phyloP scores from a whole-genome alignment of 2,888 invertebrate genomes.

The Hydrotaea diabolus region DNA sequence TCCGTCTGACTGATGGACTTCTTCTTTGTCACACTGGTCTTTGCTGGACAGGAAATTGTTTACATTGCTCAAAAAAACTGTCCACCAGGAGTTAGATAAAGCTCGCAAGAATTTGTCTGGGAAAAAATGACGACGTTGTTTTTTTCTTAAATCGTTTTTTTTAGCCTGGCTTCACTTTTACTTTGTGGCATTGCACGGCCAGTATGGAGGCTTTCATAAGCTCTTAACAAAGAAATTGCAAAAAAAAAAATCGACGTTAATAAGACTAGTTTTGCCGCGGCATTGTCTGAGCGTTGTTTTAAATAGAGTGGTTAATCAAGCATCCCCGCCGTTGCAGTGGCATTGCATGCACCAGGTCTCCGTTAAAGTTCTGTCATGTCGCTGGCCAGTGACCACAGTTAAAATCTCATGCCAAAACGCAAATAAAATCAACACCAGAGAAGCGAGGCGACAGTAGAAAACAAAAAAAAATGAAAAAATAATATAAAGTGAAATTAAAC shows the following conservation, averaged over 20 bases:
- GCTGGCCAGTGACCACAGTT: not conserved
- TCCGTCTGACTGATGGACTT: too few species aligned
- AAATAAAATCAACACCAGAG: not conserved
- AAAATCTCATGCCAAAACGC: constrained; percentile 9
- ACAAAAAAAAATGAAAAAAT: not conserved
- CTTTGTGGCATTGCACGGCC: constrained; percentile 21
- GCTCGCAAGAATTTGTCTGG: constrained; percentile 60
- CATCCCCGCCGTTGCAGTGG: not conserved
- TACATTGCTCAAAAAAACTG: constrained; percentile 54
- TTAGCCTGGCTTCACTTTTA: constrained; percentile 38
- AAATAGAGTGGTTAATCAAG: not conserved
- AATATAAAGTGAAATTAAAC: constrained; percentile 61
- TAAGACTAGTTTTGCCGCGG: constrained; percentile 30
- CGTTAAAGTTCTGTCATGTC: not conserved
- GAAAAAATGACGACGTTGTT: constrained; percentile 34
- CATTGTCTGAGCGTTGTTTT: constrained; percentile 10
- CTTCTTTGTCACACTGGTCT: too few species aligned
- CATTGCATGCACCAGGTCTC: too few species aligned
- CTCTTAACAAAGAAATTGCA: not conserved
- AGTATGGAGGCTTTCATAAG: constrained; percentile 8
- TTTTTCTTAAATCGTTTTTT: not conserved
- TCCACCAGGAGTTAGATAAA: constrained; percentile 6
- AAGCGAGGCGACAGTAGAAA: not conserved
- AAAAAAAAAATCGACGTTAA: constrained; percentile 20
- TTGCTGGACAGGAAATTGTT: constrained; percentile 61